Evolutionary conservation across 2,888 invertebrate species (phyloP), one percentile per base, ranked within the genome.

Genomic region (Gymnosoma rotundatum): DNA sequence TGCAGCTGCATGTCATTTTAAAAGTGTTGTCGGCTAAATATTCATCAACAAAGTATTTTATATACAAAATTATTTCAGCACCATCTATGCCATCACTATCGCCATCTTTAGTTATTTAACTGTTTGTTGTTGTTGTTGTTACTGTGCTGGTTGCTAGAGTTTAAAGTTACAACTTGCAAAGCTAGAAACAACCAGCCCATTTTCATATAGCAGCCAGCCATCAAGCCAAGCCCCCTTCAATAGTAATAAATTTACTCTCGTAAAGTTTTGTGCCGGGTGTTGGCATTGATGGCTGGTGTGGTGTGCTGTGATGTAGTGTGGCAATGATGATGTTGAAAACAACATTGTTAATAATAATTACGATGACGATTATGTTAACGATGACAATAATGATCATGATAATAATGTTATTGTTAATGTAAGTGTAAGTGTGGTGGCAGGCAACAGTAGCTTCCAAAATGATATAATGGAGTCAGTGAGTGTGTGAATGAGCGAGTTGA

Each of bases 221-320:
- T 83, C 80, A 84, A 58, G 78, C 81, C 83, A 80, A 84, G 78
- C 81, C 83, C 83, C 81, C 81, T 83, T 61, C 83, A 63, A 67
- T 50, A 73, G 72, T 80, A 76, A 84, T 84, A 84, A 81, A 84
- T 81, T 81, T 56, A 60, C 42, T 73, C 81, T 70, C 32, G 78
- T 78, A 80, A 84, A 78, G 70, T 78, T 84, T 81, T 73, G 81
- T 38, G 73, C 52, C 63, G 74, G 73, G 69, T 74, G 84, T 74
- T 74, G 81, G 69, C 61, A 78, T 74, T 81, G 83, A 76, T 74
- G 74, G 74, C 60, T 73, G 50, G 67, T 20, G 58, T 58, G 69
- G n/a, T 52, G 52, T 25, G 60, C 61, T 20, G 58, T 58, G 69
- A 14, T 52, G 52, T 25, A 48, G 60, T 66, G 48, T 58, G 32